Base-by-base conservation (phyloP, 2,888 invertebrate species). In the Agrochola circellaris region DNA sequence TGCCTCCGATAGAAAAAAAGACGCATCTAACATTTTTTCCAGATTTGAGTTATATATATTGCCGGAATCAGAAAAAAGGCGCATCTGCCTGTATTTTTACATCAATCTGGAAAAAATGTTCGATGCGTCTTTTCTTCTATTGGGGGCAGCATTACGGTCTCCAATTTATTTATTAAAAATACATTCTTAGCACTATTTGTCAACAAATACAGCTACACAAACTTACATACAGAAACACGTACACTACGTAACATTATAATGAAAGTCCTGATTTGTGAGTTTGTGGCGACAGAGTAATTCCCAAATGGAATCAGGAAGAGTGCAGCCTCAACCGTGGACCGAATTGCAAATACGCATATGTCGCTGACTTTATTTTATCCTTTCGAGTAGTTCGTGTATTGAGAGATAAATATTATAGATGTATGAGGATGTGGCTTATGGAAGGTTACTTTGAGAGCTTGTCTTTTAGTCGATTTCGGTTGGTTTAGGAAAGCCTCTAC, bases 261-360 rank as follows among this genome's bases (percentile, higher is more conserved):
- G 95, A 95, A 95, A 95, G 94, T 94, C 93, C 93, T 95, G 96
- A 96, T 96, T 96, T 95, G 96, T 94, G 95, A 93, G 95, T 94
- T 93, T 94, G 93, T 93, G 94, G 93, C 94, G 95, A 95, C 94
- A 93, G 90, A 92, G 93, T 93, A 93, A 96, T 96, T 96, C 96
- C 96, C 96, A 95, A 94, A 96, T 96, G 96, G 95, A 96, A 96
- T 96, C 96, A 96, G 91, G 93, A 95, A 94, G 95, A 96, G 96
- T 96, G 96, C 96, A 94, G 92, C 89, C 88, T 86, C 87, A 88
- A 82, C 90, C 95, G 95, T 94, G 95, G 92, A 92, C 94, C 93
- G 96, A 95, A 96, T 95, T 90, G 94, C 95, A 95, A 96, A 94
- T 95, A 95, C 94, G 94, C 94, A 93, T 95, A 95, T 90, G 94